Evolutionary conservation across 2,113 vertebrate species (phyloP).

Genomic region (Ophiodon elongatus): DNA sequence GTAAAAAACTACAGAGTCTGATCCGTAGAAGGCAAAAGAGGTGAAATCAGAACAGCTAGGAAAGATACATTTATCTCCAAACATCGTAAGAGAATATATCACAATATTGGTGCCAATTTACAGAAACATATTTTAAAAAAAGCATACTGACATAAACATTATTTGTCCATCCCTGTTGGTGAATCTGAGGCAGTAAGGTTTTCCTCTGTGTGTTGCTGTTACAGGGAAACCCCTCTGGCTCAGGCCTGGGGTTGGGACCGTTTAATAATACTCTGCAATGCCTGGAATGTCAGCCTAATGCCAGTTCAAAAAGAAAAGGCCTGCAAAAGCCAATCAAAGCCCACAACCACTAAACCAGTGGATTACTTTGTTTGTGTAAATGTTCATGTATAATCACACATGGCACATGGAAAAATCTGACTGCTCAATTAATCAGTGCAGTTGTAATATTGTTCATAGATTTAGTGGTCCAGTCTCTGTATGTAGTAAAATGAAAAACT

Average conservation of each 20-base stretch:
- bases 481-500: conserved; percentile 34
- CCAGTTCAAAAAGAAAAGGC: conserved; percentile 69
- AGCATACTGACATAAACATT: neutral
- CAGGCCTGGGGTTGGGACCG: conserved; percentile 63
- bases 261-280: conserved; percentile 82
- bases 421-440: conserved; percentile 18
- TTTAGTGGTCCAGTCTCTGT: conserved; percentile 3
- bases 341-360: conserved; percentile 51
- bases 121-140: neutral
- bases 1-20: neutral
- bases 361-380: conserved; percentile 59
- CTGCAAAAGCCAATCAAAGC: conserved; percentile 50
- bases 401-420: conserved; percentile 26
- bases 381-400: conserved; percentile 38
- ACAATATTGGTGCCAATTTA: neutral
- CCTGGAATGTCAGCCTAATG: conserved; percentile 78
- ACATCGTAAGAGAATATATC: neutral
- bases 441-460: conserved; percentile 22
- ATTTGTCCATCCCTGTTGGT: neutral
- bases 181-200: neutral
- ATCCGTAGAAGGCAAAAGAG: neutral
- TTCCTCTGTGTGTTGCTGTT: conserved; percentile 35
- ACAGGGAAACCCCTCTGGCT: conserved; percentile 52
- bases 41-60: neutral
- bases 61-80: neutral